Evolutionary conservation across 2,888 invertebrate genomes (phyloP).

Genomic region (Tipula confusa): DNA sequence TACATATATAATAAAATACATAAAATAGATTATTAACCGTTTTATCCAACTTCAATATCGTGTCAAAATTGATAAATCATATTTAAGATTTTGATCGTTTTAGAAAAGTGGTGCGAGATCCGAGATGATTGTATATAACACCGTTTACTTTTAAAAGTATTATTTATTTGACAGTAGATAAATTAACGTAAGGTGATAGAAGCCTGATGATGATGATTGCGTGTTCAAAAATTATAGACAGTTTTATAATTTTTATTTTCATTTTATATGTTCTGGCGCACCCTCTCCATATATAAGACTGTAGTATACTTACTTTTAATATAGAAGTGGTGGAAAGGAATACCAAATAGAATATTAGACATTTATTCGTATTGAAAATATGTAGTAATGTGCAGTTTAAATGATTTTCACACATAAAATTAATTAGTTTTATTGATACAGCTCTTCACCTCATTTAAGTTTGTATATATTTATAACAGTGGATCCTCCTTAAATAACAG

Average conservation of each 20-base stretch:
- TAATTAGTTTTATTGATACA: neutral
- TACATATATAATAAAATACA: too few species aligned
- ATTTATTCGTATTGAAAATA: too few species aligned
- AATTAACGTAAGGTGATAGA: neutral
- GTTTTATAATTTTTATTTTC: neutral
- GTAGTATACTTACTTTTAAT: neutral
- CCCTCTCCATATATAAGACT: neutral
- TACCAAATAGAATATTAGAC: neutral
- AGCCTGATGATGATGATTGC: neutral
- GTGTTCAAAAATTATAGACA: neutral
- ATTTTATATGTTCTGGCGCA: neutral
- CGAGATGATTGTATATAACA: too few species aligned
- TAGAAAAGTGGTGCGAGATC: too few species aligned
- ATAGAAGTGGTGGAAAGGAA: too few species aligned
- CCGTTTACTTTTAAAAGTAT: neutral
- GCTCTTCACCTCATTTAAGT: neutral
- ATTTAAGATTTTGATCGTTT: neutral
- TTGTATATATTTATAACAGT: too few species aligned
- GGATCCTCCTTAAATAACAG: too few species aligned
- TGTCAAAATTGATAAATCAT: neutral
- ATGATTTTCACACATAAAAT: conserved; percentile 5
- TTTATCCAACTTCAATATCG: neutral
- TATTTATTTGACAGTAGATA: neutral
- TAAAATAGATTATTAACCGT: neutral
- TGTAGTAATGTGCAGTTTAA: neutral